Evolutionary conservation across 2,888 invertebrate genomes (phyloP).

Genomic region (Ophion obscuratus): DNA sequence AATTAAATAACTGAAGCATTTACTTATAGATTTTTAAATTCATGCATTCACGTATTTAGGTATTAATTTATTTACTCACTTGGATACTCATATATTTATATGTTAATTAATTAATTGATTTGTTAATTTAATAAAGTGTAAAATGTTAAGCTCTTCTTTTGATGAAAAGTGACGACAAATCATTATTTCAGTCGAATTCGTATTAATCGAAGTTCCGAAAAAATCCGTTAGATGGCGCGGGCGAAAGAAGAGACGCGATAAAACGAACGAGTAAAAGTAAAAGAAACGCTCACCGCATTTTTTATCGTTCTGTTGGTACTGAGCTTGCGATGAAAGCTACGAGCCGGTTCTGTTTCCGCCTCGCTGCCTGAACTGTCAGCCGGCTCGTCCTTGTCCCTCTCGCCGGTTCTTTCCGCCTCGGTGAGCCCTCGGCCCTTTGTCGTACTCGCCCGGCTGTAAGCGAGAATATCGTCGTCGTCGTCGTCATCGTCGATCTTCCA

Average conservation of each 20-base stretch:
- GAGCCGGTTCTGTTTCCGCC: slow-evolving; percentile 92
- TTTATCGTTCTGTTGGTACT: slow-evolving; percentile 94
- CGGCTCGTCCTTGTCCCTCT: slow-evolving; percentile 67
- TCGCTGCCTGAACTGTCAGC: slow-evolving; percentile 92
- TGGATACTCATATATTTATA: too few species aligned
- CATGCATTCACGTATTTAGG: too few species aligned
- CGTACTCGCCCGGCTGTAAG: slow-evolving; percentile 11
- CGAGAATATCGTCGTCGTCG: slow-evolving; percentile 8
- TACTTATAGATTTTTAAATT: too few species aligned
- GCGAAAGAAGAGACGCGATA: too few species aligned
- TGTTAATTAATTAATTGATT: background rate
- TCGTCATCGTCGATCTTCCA: slow-evolving; percentile 33
- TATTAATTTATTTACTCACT: too few species aligned
- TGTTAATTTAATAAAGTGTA: too few species aligned
- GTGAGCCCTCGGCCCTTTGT: slow-evolving; percentile 49
- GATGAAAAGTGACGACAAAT: too few species aligned
- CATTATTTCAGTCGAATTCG: too few species aligned
- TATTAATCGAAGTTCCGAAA: background rate
- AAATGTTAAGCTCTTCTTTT: too few species aligned
- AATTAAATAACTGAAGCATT: too few species aligned
- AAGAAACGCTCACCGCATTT: slow-evolving; percentile 88
- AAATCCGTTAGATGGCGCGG: too few species aligned
- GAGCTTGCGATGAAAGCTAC: slow-evolving; percentile 90
- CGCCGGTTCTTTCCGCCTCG: slow-evolving; percentile 53
- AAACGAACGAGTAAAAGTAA: slow-evolving; percentile 14